Evolutionary conservation across 1,140 invertebrate species (phyloP), one percentile per base, ranked within the genome.

Genomic region (Aporrectodea caliginosa): DNA sequence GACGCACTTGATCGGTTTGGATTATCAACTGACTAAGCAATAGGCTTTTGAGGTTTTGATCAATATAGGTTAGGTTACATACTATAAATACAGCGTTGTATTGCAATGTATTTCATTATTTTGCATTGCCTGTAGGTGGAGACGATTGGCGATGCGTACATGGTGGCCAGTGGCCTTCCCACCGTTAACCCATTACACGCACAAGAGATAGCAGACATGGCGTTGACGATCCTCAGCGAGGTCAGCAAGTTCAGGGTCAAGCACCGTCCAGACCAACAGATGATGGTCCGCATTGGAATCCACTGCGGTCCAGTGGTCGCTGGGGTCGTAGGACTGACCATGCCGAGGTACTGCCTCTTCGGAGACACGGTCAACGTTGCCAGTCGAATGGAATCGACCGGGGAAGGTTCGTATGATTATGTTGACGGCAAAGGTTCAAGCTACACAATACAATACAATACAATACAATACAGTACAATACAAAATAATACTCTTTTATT

Each of bases 121-220:
- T n/a, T n/a, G n/a, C n/a, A n/a, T n/a, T n/a, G 43, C 22, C 43
- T 58, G 43, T 12, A 58, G 75, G 75, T 76, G 16, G 75, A 76
- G 75, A 76, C 75, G 33, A 76, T 76, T 1, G 75, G 75, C 16
- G 84, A 85, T 43, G 81, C 79, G n/a, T 82, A 82, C 75, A 82
- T 80, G 78, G 75, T 78, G 16, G 81, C 69, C 30, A 83, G 82
- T 0, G 96, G 96, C 22, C 89, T 98, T 33, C 96, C 96, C 1
- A 92, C 84, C 83, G 91, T 92, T 1, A 90, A 92, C 83, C 93
- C 94, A 88, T 93, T 94, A 84, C 92, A 93, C 75, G 85, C 88
- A 86, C 33, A 85, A 92, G 93, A 94, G 86, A 91, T 96, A 74
- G 94, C 94, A 1, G 94, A 92, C 27, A 95, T 95, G 94, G 94